These are phyloP conservation scores for Anableps anableps DNA, from an alignment of 2,797 vertebrate species.

Conservation along the genomic window DNA sequence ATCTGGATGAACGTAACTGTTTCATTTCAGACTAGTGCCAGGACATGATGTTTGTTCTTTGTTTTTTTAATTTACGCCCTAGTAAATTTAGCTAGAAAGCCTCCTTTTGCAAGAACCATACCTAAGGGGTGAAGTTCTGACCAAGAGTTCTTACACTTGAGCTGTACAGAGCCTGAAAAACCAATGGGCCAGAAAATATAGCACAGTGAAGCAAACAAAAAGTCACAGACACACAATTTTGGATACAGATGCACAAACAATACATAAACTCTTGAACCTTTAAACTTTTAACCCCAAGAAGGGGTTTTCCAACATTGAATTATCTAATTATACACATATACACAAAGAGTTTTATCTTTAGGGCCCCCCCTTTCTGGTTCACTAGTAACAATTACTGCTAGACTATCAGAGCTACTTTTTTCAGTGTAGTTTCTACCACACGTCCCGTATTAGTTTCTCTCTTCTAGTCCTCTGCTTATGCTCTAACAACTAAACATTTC, in stretches of 20 bases:
- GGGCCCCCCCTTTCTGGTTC: constrained; percentile 76
- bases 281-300: constrained; percentile 78
- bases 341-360: constrained; percentile 40
- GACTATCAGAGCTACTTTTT: constrained; percentile 78
- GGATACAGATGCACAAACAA: constrained; percentile 31
- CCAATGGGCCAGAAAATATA: constrained; percentile 78
- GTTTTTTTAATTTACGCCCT: constrained; percentile 76
- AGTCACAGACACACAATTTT: constrained; percentile 26
- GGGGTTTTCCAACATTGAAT: constrained; percentile 68
- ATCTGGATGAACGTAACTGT: constrained; percentile 21
- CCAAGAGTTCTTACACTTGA: constrained; percentile 40
- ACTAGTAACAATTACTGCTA: constrained; percentile 81
- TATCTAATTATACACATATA: constrained; percentile 50
- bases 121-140: constrained; percentile 69
- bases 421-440: constrained; percentile 56
- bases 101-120: constrained; percentile 61
- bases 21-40: constrained; percentile 71
- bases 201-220: constrained; percentile 14
- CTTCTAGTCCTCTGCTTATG: constrained; percentile 23
- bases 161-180: constrained; percentile 66
- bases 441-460: constrained; percentile 18
- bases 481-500: constrained; percentile 10
- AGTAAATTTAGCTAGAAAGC: constrained; percentile 73
- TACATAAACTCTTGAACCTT: constrained; percentile 54
- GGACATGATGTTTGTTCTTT: constrained; percentile 67